A percentile compares a stretch with the other conserved stretches of the same genome.
Evolutionary conservation across 2,113 vertebrate genomes (phyloP).

Genomic region (Onychostruthus taczanowskii): DNA sequence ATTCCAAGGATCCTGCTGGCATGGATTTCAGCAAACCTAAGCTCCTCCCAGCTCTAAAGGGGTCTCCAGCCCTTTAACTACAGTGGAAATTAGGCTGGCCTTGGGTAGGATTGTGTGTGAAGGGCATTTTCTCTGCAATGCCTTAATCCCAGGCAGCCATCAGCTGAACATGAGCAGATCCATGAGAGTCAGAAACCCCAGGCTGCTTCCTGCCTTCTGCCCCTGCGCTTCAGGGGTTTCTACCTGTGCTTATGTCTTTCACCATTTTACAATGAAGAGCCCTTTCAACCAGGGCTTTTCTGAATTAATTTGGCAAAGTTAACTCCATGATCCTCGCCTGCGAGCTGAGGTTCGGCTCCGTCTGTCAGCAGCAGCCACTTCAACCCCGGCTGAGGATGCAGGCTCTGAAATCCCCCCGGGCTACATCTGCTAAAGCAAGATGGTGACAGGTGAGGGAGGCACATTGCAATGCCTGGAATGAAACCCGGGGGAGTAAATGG

Average conservation of each 20-base stretch:
- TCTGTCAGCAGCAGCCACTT: constrained; percentile 64
- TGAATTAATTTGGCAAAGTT: constrained; percentile 22
- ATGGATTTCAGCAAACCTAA: not conserved
- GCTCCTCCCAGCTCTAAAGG: not conserved
- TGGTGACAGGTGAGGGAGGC: constrained; percentile 49
- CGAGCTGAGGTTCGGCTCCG: not conserved
- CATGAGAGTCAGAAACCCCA: not conserved
- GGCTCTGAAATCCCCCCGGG: not conserved
- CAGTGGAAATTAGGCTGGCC: not conserved
- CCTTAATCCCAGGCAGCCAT: not conserved
- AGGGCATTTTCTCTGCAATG: not conserved
- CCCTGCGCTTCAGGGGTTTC: not conserved
- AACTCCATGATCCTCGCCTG: not conserved
- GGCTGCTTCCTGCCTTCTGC: not conserved
- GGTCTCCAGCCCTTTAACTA: not conserved
- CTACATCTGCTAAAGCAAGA: not conserved
- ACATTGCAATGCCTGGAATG: not conserved
- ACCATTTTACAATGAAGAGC: constrained; percentile 39
- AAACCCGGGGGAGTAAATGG: not conserved
- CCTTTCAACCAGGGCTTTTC: constrained; percentile 38
- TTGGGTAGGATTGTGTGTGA: not conserved
- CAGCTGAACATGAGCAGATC: not conserved
- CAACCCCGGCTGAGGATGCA: not conserved
- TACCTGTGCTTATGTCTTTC: not conserved
- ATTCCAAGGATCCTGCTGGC: not conserved